Evolutionary conservation across 2,113 vertebrate genomes (phyloP).

Genomic region (Bambusicola thoracicus): DNA sequence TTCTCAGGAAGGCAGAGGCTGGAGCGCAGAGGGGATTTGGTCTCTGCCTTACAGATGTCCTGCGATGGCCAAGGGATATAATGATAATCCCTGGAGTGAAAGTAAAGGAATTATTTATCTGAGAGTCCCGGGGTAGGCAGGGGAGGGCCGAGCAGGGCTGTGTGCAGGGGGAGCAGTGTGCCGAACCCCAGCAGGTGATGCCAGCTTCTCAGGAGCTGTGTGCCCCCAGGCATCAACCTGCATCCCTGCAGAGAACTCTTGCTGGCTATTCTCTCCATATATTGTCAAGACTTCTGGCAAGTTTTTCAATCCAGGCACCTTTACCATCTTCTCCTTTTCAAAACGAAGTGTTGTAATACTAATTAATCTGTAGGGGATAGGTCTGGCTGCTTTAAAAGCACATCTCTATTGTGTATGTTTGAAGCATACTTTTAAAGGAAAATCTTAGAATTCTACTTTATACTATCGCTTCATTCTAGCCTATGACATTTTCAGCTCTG

Average conservation of each 20-base stretch:
- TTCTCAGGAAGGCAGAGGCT: neutral
- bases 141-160: neutral
- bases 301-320: conserved; percentile 15
- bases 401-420: conserved; percentile 32
- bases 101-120: neutral
- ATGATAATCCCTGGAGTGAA: neutral
- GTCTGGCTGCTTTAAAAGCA: conserved; percentile 52
- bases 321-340: conserved; percentile 43
- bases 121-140: neutral
- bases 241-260: neutral
- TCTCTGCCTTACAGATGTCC: neutral
- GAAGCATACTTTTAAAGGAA: conserved; percentile 38
- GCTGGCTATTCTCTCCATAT: neutral
- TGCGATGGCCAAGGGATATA: neutral
- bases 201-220: accelerated
- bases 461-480: conserved; percentile 29
- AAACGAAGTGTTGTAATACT: conserved; percentile 41
- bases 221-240: neutral
- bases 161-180: accelerated
- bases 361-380: conserved; percentile 68
- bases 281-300: conserved; percentile 34
- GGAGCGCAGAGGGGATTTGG: neutral
- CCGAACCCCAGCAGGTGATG: neutral
- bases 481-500: conserved; percentile 61
- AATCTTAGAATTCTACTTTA: conserved; percentile 51